Conservation (phyloP, 2,888 invertebrate species). For the Drosophila robusta region DNA sequence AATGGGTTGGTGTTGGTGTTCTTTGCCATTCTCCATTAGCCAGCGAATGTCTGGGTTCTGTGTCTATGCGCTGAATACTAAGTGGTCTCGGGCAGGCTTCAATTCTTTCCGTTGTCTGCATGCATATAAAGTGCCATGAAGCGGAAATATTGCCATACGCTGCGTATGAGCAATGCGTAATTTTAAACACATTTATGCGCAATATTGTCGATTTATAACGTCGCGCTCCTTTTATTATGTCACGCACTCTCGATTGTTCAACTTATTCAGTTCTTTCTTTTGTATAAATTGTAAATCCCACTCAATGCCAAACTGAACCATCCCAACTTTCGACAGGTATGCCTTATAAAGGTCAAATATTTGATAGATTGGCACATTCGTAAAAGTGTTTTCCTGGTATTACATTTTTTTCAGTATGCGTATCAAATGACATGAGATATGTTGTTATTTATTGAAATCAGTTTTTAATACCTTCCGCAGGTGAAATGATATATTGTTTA, state of each 20-base stretch:
- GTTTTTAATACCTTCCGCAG: too few species aligned
- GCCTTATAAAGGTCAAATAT: slow-evolving; percentile 6
- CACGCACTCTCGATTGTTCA: slow-evolving; percentile 45
- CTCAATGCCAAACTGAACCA: not conserved
- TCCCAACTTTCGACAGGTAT: not conserved
- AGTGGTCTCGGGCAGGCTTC: slow-evolving; percentile 54
- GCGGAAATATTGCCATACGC: slow-evolving; percentile 78
- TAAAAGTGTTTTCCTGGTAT: not conserved
- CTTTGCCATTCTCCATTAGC: slow-evolving; percentile 46
- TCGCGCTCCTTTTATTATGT: slow-evolving; percentile 33
- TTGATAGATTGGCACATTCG: not conserved
- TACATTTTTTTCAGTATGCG: not conserved
- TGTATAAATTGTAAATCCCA: slow-evolving; percentile 32
- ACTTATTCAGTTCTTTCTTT: slow-evolving; percentile 19
- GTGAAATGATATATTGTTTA: not conserved
- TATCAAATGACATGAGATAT: not conserved
- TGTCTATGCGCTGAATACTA: slow-evolving; percentile 68
- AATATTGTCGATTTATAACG: slow-evolving; percentile 71
- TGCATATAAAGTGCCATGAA: slow-evolving; percentile 59
- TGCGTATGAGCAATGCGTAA: slow-evolving; percentile 80
- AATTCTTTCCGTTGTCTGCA: slow-evolving; percentile 22
- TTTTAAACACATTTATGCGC: slow-evolving; percentile 77
- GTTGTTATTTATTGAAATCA: too few species aligned
- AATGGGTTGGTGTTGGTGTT: slow-evolving; percentile 23
- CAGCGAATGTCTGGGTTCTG: slow-evolving; percentile 21